Conservation (phyloP, 2,888 invertebrate genomes). For the Oxytorus armatus region DNA sequence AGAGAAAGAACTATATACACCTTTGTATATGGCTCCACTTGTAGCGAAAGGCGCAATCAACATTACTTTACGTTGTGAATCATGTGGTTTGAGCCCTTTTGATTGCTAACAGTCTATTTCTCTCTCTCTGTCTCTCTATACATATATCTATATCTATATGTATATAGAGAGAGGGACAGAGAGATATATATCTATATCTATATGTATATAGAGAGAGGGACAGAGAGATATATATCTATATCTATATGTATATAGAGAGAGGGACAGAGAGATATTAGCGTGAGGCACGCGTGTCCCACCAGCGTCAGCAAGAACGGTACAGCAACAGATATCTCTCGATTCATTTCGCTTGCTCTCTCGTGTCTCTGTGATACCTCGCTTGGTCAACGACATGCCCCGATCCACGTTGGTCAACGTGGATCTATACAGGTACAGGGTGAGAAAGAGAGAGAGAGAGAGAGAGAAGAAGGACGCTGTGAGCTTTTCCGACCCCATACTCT, state of each 20-base stretch:
- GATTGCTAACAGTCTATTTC: not conserved
- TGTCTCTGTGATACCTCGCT: constrained; percentile 1
- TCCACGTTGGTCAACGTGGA: constrained; percentile 32
- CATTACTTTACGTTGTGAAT: not conserved
- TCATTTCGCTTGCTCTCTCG: constrained; percentile 5
- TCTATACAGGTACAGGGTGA: not conserved
- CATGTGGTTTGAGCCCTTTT: not conserved
- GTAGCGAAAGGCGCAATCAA: not conserved
- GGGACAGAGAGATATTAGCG: constrained; percentile 7
- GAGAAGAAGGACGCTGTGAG: not conserved
- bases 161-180: constrained; percentile 2
- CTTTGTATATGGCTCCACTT: not conserved
- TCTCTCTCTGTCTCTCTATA: too few species aligned
- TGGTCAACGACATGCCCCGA: constrained; percentile 43
- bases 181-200: not conserved
- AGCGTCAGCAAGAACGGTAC: not conserved
- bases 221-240: constrained; percentile 7
- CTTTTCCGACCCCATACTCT: constrained; percentile 49
- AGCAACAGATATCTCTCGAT: constrained; percentile 10
- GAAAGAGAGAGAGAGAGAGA: not conserved
- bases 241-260: not conserved
- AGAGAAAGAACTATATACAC: constrained; percentile 24
- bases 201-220: not conserved
- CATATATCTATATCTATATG: not conserved
- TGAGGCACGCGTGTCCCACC: not conserved